Evolutionary conservation across 2,888 invertebrate species (phyloP).

Genomic region (Molorchus minor): DNA sequence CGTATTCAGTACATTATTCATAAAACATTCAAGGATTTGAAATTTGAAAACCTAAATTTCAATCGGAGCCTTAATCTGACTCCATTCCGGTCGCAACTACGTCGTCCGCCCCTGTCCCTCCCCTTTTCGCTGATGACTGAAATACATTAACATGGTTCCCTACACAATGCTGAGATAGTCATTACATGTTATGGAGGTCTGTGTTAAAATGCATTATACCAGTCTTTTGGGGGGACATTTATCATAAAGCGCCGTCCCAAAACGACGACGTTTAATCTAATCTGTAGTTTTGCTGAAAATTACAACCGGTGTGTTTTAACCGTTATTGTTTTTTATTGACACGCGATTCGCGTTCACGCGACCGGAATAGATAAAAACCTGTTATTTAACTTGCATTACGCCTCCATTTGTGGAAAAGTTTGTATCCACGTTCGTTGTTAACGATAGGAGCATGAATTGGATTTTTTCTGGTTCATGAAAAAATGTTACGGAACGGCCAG

Average conservation of each 20-base stretch:
- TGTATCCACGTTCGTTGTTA: too few species aligned
- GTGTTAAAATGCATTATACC: constrained; percentile 58
- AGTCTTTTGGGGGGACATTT: constrained; percentile 52
- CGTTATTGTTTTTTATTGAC: constrained; percentile 41
- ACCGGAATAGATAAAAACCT: too few species aligned
- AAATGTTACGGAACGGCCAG: too few species aligned
- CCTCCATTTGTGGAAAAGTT: too few species aligned
- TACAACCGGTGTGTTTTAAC: constrained; percentile 45
- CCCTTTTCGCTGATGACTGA: constrained; percentile 57
- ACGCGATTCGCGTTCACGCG: constrained; percentile 34
- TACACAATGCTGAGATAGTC: constrained; percentile 58
- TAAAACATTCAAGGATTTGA: too few species aligned
- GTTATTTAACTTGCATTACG: too few species aligned
- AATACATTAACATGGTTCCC: constrained; percentile 61
- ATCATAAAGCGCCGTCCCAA: constrained; percentile 35
- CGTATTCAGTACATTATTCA: too few species aligned
- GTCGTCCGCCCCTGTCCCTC: constrained; percentile 36
- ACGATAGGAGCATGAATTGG: too few species aligned
- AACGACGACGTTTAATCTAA: constrained; percentile 44
- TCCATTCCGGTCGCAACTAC: constrained; percentile 17
- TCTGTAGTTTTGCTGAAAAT: constrained; percentile 46
- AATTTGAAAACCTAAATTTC: too few species aligned
- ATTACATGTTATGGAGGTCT: constrained; percentile 60
- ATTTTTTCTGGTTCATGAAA: too few species aligned
- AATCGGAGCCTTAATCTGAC: too few species aligned